Evolutionary conservation across 2,113 vertebrate genomes (phyloP).

Genomic region (Gopherus evgoodei): DNA sequence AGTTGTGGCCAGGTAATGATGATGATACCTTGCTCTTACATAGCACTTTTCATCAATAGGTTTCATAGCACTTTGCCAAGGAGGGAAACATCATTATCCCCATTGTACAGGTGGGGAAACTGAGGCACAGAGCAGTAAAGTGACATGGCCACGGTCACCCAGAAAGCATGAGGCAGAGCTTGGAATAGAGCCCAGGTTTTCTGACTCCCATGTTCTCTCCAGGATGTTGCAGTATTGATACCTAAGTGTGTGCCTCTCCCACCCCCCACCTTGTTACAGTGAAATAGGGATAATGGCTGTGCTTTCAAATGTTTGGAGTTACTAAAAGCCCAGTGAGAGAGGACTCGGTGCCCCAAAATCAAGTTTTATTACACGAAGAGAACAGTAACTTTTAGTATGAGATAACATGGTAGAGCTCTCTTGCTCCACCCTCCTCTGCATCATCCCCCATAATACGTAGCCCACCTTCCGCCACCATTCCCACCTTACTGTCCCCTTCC

Average conservation of each 20-base stretch:
- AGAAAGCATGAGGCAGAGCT: background rate
- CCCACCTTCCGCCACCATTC: background rate
- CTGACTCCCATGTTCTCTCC: background rate
- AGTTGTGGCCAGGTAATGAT: background rate
- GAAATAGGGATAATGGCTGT: background rate
- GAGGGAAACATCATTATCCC: no score
- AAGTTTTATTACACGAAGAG: background rate
- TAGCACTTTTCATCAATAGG: background rate
- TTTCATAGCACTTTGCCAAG: background rate
- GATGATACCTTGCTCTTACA: background rate
- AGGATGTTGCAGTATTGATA: no score
- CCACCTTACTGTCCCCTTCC: background rate
- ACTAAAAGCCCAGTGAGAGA: background rate
- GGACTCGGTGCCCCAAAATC: background rate
- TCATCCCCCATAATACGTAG: no score
- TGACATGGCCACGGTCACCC: background rate
- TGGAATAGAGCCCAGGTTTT: background rate
- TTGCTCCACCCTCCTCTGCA: no score
- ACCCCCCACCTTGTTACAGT: background rate
- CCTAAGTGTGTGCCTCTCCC: background rate
- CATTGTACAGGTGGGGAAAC: background rate
- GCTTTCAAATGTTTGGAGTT: background rate
- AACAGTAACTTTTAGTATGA: background rate
- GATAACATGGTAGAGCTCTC: no score
- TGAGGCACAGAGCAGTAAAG: background rate